Base-by-base conservation (phyloP, 2,113 vertebrate species). In the Engraulis encrasicolus region DNA sequence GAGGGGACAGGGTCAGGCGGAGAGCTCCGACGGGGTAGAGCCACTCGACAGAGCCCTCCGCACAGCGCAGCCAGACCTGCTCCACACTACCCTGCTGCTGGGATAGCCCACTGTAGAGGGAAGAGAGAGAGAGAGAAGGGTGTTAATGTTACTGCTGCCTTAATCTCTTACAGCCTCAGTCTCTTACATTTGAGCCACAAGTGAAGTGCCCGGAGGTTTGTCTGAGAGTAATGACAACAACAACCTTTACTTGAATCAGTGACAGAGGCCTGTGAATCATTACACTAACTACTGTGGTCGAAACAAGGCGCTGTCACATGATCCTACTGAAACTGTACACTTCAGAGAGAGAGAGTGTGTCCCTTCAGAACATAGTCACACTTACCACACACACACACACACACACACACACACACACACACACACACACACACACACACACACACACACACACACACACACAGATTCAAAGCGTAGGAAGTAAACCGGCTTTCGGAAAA, bases 21-120 rank as follows among this genome's bases (percentile, higher is more conserved):
- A 99, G 95, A 17, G 97, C 98, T 1, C 97, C 97, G 0, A 92
- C 95, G 19, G 97, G 97, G 85, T 97, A 97, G 81, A 99, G 90
- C 97, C 97, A 97, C 86, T 97, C 96, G 85, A 98, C 87, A 0
- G 94, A 95, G 34, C 96, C 97, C 92, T 98, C 97, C 0, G 96
- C 94, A 45, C 98, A 98, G 90, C 94, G 95, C 84, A 97, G 92
- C 77, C 95, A 94, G 86, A 97, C 96, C 95, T 97, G 97, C 88
- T 98, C 96, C 93, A 98, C 97, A 36, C 96, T 96, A 90, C 95
- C 94, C 0, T 92, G 93, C 92, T 97, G 95, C 94, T 96, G 96
- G 15, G 96, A 96, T 81, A 98, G 91, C 80, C 98, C 97, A 78
- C 98, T 97, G 94, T 31, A 45, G 12, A 87, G 49, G 7, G 61